Evolutionary conservation across 2,888 invertebrate genomes (phyloP), one percentile per base, ranked within the genome.

Genomic region (Zootermopsis nevadensis): DNA sequence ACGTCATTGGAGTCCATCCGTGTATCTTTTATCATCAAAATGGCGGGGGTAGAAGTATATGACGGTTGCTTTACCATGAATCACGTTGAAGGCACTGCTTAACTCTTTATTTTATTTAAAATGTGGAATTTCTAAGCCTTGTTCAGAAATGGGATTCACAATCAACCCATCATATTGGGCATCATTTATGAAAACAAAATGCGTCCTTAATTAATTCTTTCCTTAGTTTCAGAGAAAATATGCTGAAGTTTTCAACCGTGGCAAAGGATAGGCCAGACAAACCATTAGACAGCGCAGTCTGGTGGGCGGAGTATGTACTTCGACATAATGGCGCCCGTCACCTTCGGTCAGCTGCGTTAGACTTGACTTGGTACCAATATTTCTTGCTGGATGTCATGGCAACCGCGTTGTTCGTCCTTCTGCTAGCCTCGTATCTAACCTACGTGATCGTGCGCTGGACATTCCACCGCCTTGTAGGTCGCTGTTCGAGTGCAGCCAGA

Each of bases 231-330:
- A 74, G 48, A 27, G 66, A 42, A 74, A 74, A 74, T 74, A 74
- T 74, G 74, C 19, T 38, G 74, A 74, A 35, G 7, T 74, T 79
- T 19, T 80, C 77, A 35, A 82, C 31, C 15, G 30, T 83, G 0
- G 82, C 66, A 66, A 83, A 82, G 76, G 86, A 88, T 66, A 87
- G 88, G 60, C 85, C 86, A 15, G 86, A 86, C 7, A 85, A 86
- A 0, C 86, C 88, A 2, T 87, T 88, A 31, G 88, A 88, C 12
- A 85, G 86, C 12, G 89, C 87, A 22, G 86, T 89, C 15, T 88
- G 87, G 85, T 87, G 87, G 86, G 87, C 88, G n/a, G 89, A 89
- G 83, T 88, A 89, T 85, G 87, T 89, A 31, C 88, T 88, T 42
- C 85, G 88, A 27, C 88, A 89, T 83, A 87, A 87, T 24, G 87